Evolutionary conservation across 2,113 vertebrate genomes (phyloP).

Genomic region (Tauraco erythrolophus): DNA sequence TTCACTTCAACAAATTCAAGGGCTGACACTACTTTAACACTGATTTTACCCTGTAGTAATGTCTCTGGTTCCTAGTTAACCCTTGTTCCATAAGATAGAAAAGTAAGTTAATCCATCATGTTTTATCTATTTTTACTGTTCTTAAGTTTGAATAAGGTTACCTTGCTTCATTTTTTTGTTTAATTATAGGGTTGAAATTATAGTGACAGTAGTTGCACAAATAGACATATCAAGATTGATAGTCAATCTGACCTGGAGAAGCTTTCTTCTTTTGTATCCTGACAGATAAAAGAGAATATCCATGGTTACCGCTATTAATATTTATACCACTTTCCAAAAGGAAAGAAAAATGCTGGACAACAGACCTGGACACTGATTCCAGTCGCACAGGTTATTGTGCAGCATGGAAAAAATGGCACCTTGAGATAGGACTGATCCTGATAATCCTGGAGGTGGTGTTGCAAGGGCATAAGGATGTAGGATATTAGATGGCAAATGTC

Average conservation of each 20-base stretch:
- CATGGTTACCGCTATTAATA: conserved; percentile 35
- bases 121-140: not conserved
- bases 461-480: not conserved
- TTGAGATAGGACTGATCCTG: not conserved
- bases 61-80: not conserved
- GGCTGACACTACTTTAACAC: not conserved
- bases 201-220: not conserved
- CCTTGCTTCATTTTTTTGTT: not conserved
- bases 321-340: conserved; percentile 2
- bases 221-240: not conserved
- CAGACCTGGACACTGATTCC: not conserved
- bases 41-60: not conserved
- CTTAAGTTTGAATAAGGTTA: not conserved
- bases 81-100: not conserved
- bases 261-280: conserved; percentile 25
- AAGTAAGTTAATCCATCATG: not conserved
- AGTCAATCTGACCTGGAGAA: conserved; percentile 4
- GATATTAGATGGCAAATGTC: not conserved
- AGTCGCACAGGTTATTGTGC: not conserved
- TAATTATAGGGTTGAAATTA: not conserved
- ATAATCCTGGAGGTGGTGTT: not conserved
- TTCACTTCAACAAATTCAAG: not conserved
- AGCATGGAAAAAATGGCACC: not conserved
- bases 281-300: conserved; percentile 41
- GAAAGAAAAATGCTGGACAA: not conserved